Base-by-base conservation (phyloP, 23 tunicate species). In the Styela clava region DNA sequence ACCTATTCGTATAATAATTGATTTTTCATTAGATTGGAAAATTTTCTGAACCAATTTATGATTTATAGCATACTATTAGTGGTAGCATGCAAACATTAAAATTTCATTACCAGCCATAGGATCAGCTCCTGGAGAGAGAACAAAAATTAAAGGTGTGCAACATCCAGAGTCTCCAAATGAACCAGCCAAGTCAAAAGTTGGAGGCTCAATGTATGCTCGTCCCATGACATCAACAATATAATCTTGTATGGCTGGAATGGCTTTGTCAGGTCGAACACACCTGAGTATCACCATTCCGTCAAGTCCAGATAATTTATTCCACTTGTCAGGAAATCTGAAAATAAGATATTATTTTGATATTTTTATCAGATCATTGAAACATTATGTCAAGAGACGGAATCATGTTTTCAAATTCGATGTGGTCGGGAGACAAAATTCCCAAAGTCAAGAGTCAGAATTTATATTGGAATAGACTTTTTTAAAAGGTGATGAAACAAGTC, bases 61-160 rank as follows among this genome's bases (percentile, higher is more conserved):
- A n/a, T n/a, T n/a, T n/a, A n/a, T n/a, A n/a, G n/a, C n/a, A n/a
- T n/a, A n/a, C n/a, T n/a, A n/a, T n/a, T n/a, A n/a, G n/a, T n/a
- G n/a, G n/a, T n/a, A n/a, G n/a, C n/a, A n/a, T n/a, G n/a, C n/a
- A n/a, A n/a, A n/a, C n/a, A n/a, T n/a, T n/a, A n/a, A n/a, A n/a
- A n/a, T n/a, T n/a, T n/a, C n/a, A n/a, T 61, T 74, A 92, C 97
- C 98, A n/a, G 98, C 98, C 94, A 88, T 94, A 22, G 98, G 98
- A 84, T 94, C 98, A 78, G 98, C 98, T 63, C 98, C 98, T n/a
- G 98, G 98, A 24, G 98, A 94, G 63, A 94, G 94, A 44, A 94
- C 90, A 52, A 94, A 94, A 61, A 94, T 88, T 9, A 94, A 84
- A 30, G 98, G 98, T 34, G 89, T 88, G 84, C 87, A 81, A 44